Conservation (phyloP, 2,888 invertebrate genomes). For the Hemithea aestivaria region DNA sequence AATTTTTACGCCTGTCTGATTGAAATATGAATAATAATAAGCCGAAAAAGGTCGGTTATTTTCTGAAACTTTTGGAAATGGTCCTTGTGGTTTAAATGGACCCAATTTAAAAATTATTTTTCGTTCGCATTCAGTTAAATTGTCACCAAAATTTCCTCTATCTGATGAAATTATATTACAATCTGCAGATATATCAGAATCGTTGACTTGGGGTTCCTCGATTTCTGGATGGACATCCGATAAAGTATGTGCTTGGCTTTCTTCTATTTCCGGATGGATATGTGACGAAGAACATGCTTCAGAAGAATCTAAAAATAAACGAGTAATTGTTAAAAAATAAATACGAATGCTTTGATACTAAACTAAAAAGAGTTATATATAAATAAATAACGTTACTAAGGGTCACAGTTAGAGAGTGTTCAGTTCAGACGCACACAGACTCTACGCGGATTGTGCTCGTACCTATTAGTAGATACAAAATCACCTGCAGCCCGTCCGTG, state of each 20-base stretch:
- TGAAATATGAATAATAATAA: constrained; percentile 16
- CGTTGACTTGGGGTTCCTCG: constrained; percentile 20
- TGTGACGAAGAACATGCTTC: constrained; percentile 16
- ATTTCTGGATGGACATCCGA: constrained; percentile 19
- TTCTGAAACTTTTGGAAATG: constrained; percentile 28
- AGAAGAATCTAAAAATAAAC: constrained; percentile 18
- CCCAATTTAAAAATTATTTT: constrained; percentile 29
- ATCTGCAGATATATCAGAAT: constrained; percentile 20
- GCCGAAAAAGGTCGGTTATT: constrained; percentile 24
- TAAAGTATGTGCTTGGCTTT: constrained; percentile 20
- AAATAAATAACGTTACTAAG: constrained; percentile 16
- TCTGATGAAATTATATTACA: constrained; percentile 23
- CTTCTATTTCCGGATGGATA: constrained; percentile 18
- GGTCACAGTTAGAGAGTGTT: constrained; percentile 15
- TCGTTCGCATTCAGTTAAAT: constrained; percentile 22
- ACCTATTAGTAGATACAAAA: constrained; percentile 15
- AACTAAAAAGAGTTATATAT: constrained; percentile 18
- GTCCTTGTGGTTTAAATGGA: constrained; percentile 28
- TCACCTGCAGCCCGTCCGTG: constrained; percentile 12
- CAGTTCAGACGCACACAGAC: constrained; percentile 16
- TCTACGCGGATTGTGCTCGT: constrained; percentile 18
- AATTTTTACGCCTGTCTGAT: constrained; percentile 10
- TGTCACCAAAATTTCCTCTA: constrained; percentile 25
- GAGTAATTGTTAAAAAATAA: constrained; percentile 17
- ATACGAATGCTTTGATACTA: constrained; percentile 18